Evolutionary conservation across 1,140 invertebrate species (phyloP), one percentile per base, ranked within the genome.

Genomic region (Mizuhopecten yessoensis): DNA sequence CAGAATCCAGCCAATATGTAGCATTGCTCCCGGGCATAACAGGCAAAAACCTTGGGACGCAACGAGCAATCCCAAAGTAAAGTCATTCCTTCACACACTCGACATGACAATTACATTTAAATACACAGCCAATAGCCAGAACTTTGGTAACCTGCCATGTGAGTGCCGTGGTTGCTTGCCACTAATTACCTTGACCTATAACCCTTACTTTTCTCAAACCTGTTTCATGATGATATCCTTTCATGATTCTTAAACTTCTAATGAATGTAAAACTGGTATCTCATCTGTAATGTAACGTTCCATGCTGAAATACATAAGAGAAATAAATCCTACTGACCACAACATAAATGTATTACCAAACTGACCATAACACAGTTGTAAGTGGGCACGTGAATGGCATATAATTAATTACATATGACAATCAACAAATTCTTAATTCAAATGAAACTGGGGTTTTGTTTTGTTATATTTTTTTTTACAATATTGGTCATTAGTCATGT

Each of bases 1-100:
- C n/a, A n/a, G 57, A 75, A 75, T 75, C 23, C 57, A 75, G 57
- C n/a, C 57, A n/a, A 75, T 75, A 75, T 75, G 57, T 13, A 75
- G 57, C 57, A 75, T 29, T 75, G 57, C 57, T 75, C 57, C 23
- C n/a, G 57, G 57, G 57, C 29, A n/a, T 75, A 1, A 75, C n/a
- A 17, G 23, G n/a, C 5, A n/a, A 29, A 75, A 75, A 75, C 20
- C 23, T n/a, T 29, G 57, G 57, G n/a, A 75, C 23, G 23, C n/a
- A 75, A 75, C 11, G 17, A 29, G 57, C 57, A 75, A 75, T 75
- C 29, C 57, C 17, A 75, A 75, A 75, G 23, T 75, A 75, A 2
- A 75, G 57, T 11, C 5, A 5, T 75, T 29, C 0, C 42, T 45
- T 45, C 42, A 45, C 42, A 45, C 42, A 17, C 9, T 45, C 42